These are phyloP conservation scores for Trypoxylon attenuatum DNA, from an alignment of 2,888 invertebrate species.

Conservation along the genomic window DNA sequence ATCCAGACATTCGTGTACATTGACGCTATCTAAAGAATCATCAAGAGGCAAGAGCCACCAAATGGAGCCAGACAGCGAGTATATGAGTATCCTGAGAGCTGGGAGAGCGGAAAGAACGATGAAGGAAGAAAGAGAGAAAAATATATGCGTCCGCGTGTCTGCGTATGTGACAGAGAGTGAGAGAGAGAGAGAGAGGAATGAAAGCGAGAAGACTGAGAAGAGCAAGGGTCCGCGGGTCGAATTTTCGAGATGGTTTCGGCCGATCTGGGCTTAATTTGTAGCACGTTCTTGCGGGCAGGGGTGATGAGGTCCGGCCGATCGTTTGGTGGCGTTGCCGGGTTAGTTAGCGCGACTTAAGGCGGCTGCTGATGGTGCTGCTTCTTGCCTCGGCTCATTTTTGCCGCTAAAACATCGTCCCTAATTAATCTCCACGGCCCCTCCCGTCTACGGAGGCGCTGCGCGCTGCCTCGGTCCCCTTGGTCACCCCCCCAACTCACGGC, in stretches of 20 bases:
- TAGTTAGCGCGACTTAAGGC: slow-evolving; percentile 60
- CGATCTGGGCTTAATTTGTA: slow-evolving; percentile 72
- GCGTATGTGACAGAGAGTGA: neutral
- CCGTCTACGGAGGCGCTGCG: slow-evolving; percentile 23
- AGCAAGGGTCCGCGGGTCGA: slow-evolving; percentile 35
- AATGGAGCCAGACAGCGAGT: neutral
- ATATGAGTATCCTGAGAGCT: too few species aligned
- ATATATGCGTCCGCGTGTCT: neutral
- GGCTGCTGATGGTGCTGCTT: slow-evolving; percentile 49
- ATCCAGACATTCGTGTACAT: neutral
- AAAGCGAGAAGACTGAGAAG: neutral
- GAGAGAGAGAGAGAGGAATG: neutral
- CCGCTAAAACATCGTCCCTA: slow-evolving; percentile 70
- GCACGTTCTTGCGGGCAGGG: slow-evolving; percentile 70
- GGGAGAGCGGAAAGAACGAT: neutral
- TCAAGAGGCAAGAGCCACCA: neutral
- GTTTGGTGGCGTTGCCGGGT: slow-evolving; percentile 51
- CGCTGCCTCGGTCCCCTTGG: too few species aligned
- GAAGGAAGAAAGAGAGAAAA: neutral
- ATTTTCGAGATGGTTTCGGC: slow-evolving; percentile 69
- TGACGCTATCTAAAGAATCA: neutral
- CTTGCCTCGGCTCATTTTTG: slow-evolving; percentile 65
- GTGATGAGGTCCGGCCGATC: slow-evolving; percentile 57
- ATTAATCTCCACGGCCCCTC: slow-evolving; percentile 67
- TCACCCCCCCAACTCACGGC: too few species aligned